Base-by-base conservation (phyloP, 1,140 invertebrate genomes). In the Chlorops oryzae region DNA sequence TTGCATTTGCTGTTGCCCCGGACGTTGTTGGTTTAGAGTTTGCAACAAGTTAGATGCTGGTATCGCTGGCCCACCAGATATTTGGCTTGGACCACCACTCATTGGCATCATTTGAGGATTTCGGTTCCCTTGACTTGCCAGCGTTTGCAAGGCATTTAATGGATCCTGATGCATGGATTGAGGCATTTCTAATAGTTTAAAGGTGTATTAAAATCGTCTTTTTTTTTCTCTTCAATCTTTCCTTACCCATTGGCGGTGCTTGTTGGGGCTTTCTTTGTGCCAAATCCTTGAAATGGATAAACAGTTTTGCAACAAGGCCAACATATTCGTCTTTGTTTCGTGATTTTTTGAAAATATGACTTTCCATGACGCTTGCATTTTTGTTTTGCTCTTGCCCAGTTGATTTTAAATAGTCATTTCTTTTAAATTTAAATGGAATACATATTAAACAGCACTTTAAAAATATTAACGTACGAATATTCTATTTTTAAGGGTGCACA, bases 291-390 rank as follows among this genome's bases (percentile, higher is more conserved):
- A 94, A 86, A 76, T 93, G 90, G 41, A 94, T 75, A 58, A 94
- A 92, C 1, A 95, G 73, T 59, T 90, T 81, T 0, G 90, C 90
- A n/a, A 94, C 86, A 77, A 88, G 88, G 21, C 86, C 81, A 55
- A 94, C 71, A 65, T 94, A 95, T 62, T 94, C 90, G 57, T 95
- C 90, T 67, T 84, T 84, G 13, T 80, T 82, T 71, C 89, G 91
- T 0, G 92, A 91, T 74, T 94, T 94, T 60, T 84, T 80, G 61
- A 88, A 95, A 1, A 95, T 90, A 78, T 95, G 91, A 67, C 84
- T 92, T 71, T 96, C 92, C 89, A 96, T 94, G 62, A 95, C 90
- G 53, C 81, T 81, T 61, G 88, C 90, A 65, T 89, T 94, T 57
- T 69, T 86, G 1, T 81, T 75, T 4, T 87, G 86, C 34, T 87